A percentile compares a stretch with the other conserved stretches of the same genome.
Conservation (phyloP, 1,140 invertebrate species). For the Periplaneta americana region DNA sequence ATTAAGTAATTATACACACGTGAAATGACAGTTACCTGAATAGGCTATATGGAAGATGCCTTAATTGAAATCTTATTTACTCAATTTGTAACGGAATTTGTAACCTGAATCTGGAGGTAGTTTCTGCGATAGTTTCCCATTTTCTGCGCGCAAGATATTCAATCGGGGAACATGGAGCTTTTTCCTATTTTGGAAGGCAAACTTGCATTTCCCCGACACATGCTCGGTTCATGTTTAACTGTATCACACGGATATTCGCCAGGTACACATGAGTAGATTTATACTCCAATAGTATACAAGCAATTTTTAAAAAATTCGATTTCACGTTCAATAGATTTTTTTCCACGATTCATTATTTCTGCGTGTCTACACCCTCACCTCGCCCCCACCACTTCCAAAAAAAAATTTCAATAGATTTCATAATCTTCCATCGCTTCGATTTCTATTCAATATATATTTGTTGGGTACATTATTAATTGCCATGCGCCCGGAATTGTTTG, state of each 20-base stretch:
- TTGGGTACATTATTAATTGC: conserved; percentile 3
- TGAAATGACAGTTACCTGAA: too few species aligned
- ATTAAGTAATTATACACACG: too few species aligned
- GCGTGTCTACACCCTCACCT: not conserved
- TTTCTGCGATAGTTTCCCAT: not conserved
- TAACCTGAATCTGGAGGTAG: too few species aligned
- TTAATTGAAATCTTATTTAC: too few species aligned
- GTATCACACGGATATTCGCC: not conserved
- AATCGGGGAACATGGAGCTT: not conserved
- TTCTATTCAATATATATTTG: conserved; percentile 5
- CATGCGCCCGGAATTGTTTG: not conserved
- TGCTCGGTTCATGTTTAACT: not conserved
- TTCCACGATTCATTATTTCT: not conserved
- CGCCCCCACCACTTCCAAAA: not conserved
- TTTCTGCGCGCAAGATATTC: not conserved
- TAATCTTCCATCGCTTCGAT: not conserved
- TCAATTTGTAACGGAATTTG: too few species aligned
- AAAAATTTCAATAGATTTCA: not conserved
- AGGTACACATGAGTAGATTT: not conserved
- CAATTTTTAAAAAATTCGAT: not conserved
- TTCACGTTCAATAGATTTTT: not conserved
- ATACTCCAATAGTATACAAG: not conserved
- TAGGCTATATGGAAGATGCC: too few species aligned
- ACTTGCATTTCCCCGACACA: not conserved
- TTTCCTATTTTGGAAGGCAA: not conserved